Conservation (phyloP, 2,797 vertebrate genomes). For the Urosaurus nigricauda region DNA sequence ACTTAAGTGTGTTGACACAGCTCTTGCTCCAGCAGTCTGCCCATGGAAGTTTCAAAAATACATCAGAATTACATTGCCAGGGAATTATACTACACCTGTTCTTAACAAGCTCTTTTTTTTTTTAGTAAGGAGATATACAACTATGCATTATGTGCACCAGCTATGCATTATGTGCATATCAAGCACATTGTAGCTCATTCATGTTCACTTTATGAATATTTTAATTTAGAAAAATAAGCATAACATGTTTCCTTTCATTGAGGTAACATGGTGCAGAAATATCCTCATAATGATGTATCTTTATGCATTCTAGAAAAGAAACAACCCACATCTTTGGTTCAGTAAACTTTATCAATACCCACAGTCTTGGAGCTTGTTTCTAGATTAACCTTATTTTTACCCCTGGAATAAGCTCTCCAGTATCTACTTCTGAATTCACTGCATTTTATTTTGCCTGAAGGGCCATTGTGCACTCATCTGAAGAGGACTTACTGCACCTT, state of each 20-base stretch:
- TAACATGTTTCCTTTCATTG: conserved; percentile 66
- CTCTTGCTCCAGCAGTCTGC: too few species aligned
- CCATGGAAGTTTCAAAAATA: too few species aligned
- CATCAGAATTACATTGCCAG: too few species aligned
- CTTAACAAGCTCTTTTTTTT: too few species aligned
- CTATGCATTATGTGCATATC: neutral
- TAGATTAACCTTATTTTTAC: conserved; percentile 19
- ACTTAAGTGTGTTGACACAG: too few species aligned
- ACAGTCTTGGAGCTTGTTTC: neutral
- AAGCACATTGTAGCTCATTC: conserved; percentile 8
- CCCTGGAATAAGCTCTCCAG: conserved; percentile 17
- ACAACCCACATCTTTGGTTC: neutral
- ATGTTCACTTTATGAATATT: conserved; percentile 51
- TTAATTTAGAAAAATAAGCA: conserved; percentile 68
- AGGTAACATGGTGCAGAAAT: conserved; percentile 60
- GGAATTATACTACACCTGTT: too few species aligned
- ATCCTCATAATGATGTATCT: conserved; percentile 21
- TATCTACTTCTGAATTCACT: neutral
- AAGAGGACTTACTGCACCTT: conserved; percentile 21
- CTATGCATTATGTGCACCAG: neutral
- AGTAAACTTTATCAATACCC: neutral
- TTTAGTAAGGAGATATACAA: neutral
- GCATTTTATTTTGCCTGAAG: conserved; percentile 34
- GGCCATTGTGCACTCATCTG: conserved; percentile 5
- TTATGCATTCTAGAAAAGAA: neutral